Evolutionary conservation across 64 coral and sea anemone genomes (phyloP).

Genomic region (Stylophora pistillata): DNA sequence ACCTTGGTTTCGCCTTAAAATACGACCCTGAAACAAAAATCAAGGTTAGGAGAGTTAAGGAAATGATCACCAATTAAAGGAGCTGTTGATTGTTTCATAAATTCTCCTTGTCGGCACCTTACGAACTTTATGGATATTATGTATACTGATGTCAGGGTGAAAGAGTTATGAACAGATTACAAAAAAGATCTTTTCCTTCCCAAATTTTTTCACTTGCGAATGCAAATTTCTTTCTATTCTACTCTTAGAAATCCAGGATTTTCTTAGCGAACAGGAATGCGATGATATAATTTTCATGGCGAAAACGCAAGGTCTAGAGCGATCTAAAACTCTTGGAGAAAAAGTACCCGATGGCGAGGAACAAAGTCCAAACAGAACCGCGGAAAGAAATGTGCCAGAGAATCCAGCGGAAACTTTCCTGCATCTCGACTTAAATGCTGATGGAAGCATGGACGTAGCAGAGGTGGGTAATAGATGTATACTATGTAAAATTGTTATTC

Average conservation of each 20-base stretch:
- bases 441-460: neutral
- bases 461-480: neutral
- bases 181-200: neutral
- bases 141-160: too few species aligned
- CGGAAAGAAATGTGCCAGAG: neutral
- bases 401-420: neutral
- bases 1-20: too few species aligned
- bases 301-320: conserved; percentile 43
- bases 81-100: too few species aligned
- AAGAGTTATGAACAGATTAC: too few species aligned
- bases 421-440: neutral
- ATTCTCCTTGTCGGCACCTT: too few species aligned
- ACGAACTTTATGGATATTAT: too few species aligned
- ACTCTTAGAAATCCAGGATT: conserved; percentile 58
- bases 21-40: too few species aligned
- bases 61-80: too few species aligned
- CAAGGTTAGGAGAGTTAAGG: too few species aligned
- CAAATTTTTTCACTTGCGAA: neutral
- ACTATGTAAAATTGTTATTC: neutral
- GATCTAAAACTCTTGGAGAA: conserved; percentile 30
- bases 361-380: neutral
- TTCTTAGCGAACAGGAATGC: conserved; percentile 55
- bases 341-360: neutral
- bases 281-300: conserved; percentile 74
- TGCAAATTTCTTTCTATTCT: neutral